Evolutionary conservation across 2,888 invertebrate species (phyloP), one percentile per base, ranked within the genome.

Genomic region (Drosophila conformis): DNA sequence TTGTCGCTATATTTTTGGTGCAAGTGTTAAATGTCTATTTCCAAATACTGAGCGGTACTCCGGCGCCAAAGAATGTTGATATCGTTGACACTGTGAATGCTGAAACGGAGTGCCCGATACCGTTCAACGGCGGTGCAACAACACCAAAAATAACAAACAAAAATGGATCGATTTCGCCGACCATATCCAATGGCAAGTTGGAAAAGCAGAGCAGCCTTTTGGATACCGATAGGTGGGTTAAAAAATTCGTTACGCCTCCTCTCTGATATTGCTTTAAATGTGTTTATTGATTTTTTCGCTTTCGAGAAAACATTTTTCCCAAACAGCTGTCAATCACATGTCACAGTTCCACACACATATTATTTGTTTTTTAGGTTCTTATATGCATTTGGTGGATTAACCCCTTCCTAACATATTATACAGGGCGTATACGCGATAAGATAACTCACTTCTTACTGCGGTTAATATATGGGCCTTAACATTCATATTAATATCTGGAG

Each of bases 171-270:
- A 51, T 56, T 29, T 58, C 74, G n/a, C 53, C 68, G 7, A 73
- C 69, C 31, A 49, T 68, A 4, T 46, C 73, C 31, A 73, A 81
- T 65, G 83, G 81, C 59, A 89, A 87, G 73, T 65, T 92, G 69
- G 78, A 86, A 61, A 92, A 91, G 69, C 92, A 90, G 68, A 67
- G 82, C 52, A 91, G 91, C 67, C 63, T 80, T 62, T 71, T 89
- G 80, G 88, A 89, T 59, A 66, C 58, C 58, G 91, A 91, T 69
- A 91, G 92, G 91, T 91, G 73, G 61, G 91, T 83, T 36, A 8
- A 46, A 40, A 25, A n/a, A 36, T n/a, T 2, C 6, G 38, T 31
- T 13, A 25, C 4, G n/a, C 33, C 11, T 10, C 27, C 27, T 29
- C 27, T 18, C 18, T 27, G 15, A 11, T 5, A 7, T 51, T 59